phyloP scores from a whole-genome alignment of 2,113 vertebrate genomes.

The Halcyon malimbica region DNA sequence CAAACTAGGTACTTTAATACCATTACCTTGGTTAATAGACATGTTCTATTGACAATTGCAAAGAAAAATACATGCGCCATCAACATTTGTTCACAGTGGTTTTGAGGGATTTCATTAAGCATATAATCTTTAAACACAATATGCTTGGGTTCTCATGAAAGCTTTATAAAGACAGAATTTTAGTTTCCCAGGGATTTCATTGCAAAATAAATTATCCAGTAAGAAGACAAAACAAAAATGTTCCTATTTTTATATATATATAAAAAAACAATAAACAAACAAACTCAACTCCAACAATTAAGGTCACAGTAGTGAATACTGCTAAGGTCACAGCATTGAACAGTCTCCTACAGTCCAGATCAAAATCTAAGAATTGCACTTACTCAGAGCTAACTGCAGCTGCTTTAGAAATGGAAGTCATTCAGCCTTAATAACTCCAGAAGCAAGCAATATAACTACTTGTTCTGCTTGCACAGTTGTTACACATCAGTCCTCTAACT shows the following conservation, averaged over 20 bases:
- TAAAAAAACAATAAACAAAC: background rate
- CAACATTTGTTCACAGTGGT: background rate
- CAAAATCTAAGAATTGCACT: background rate
- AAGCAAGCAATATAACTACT: background rate
- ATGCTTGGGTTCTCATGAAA: background rate
- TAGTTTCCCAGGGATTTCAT: accelerated
- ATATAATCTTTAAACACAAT: background rate
- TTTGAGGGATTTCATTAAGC: background rate
- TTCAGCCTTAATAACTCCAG: background rate
- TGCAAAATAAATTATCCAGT: background rate
- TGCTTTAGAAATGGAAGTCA: background rate
- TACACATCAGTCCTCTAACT: background rate
- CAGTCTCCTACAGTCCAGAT: background rate
- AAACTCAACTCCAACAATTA: background rate
- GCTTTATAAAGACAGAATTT: background rate
- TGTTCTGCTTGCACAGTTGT: background rate
- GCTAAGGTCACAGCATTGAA: background rate
- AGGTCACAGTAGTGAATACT: background rate
- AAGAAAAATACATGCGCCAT: background rate
- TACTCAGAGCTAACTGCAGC: background rate
- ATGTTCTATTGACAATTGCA: background rate
- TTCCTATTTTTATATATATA: background rate
- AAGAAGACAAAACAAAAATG: background rate
- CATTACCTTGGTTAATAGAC: background rate
- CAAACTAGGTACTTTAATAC: background rate